Conservation (phyloP, 2,888 invertebrate genomes). For the Limnephilus rhombicus region DNA sequence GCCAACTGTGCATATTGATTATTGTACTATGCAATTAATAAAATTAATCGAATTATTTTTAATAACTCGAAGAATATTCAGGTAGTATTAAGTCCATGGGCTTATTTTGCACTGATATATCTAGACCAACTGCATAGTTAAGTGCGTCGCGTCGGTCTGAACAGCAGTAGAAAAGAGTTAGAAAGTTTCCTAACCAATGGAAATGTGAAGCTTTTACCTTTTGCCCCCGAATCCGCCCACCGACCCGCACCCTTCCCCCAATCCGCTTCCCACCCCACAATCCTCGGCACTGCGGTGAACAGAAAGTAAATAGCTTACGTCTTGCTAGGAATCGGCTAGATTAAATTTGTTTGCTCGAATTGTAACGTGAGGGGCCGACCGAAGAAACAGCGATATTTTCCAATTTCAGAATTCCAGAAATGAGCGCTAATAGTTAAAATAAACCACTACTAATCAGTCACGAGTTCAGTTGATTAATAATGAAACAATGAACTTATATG, state of each 20-base stretch:
- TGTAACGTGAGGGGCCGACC: neutral
- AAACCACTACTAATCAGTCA: neutral
- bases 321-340: conserved; percentile 25
- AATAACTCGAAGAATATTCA: neutral
- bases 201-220: neutral
- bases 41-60: no score
- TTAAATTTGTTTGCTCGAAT: conserved; percentile 26
- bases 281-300: conserved; percentile 5
- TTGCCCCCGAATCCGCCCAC: neutral
- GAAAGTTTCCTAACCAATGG: conserved; percentile 5
- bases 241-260: neutral
- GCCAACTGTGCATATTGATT: no score
- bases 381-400: neutral
- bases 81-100: neutral
- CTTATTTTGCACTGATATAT: no score
- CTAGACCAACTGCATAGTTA: neutral
- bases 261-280: neutral
- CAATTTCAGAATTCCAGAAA: neutral
- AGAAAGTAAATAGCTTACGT: conserved; percentile 11
- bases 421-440: neutral
- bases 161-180: neutral
- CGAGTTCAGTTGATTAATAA: neutral
- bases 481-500: neutral
- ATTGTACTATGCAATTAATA: no score
- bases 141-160: neutral